A percentile compares a stretch with the other conserved stretches of the same genome.
phyloP scores from a whole-genome alignment of 2,113 vertebrate genomes.

The Panthera leo region DNA sequence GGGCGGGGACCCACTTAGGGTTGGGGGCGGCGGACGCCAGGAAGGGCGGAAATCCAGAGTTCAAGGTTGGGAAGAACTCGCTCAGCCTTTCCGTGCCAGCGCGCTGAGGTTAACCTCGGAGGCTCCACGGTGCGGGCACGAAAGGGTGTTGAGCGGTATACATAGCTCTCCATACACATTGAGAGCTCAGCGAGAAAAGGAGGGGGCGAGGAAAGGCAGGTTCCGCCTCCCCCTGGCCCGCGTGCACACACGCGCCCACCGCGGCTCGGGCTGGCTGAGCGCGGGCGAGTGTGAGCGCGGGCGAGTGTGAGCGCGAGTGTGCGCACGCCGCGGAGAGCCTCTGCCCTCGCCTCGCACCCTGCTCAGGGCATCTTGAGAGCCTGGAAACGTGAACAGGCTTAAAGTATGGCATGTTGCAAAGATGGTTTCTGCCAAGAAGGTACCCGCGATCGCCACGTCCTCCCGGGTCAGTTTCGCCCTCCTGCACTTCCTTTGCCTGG shows the following conservation, averaged over 20 bases:
- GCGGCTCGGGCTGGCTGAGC: conserved; percentile 70
- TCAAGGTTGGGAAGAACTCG: conserved; percentile 51
- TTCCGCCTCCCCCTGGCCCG: conserved; percentile 54
- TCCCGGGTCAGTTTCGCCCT: conserved; percentile 89
- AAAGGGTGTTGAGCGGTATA: conserved; percentile 43
- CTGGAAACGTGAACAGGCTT: conserved; percentile 90
- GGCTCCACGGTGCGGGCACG: not conserved
- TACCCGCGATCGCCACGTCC: conserved; percentile 90
- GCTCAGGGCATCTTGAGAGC: conserved; percentile 85
- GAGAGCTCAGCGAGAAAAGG: not conserved
- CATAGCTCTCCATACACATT: not conserved
- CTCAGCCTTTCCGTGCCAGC: not conserved
- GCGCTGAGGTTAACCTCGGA: not conserved
- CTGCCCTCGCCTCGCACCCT: conserved; percentile 79
- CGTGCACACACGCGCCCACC: conserved; percentile 75
- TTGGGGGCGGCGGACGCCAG: rapidly evolving
- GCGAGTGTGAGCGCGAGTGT: conserved; percentile 70
- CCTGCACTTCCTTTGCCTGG: conserved; percentile 91
- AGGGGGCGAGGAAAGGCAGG: conserved; percentile 49
- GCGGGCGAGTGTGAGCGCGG: conserved; percentile 73
- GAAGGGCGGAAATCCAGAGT: not conserved
- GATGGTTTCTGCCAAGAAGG: conserved; percentile 95
- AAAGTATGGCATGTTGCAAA: conserved; percentile 95
- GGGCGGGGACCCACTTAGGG: not conserved
- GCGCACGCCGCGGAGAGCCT: conserved; percentile 70